Percentiles rank a stretch among this genome's conserved stretches.
phyloP scores from a whole-genome alignment of 2,888 invertebrate species.

The Platycnemis pennipes region DNA sequence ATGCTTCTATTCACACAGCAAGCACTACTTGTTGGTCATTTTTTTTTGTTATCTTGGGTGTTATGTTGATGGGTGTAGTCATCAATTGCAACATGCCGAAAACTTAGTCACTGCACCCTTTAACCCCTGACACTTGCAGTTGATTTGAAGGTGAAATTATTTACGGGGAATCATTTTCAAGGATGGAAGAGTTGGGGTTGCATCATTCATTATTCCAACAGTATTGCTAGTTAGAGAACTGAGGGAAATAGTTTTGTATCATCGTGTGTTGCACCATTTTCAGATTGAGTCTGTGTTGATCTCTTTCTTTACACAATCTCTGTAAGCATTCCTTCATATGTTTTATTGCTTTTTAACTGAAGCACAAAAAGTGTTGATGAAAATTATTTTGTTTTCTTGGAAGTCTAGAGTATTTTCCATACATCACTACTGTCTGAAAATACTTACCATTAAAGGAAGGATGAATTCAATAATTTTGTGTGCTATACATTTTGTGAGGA shows the following conservation, averaged over 20 bases:
- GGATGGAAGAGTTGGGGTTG: not conserved
- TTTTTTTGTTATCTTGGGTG: slow-evolving; percentile 40
- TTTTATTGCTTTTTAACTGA: not conserved
- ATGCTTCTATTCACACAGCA: not conserved
- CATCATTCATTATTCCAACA: not conserved
- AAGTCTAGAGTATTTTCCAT: not conserved
- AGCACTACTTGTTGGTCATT: slow-evolving; percentile 31
- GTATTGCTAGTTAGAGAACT: not conserved
- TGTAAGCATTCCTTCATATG: not conserved
- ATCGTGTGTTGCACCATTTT: not conserved
- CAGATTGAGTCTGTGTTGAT: not conserved
- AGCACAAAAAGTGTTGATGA: not conserved
- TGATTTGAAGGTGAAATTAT: not conserved
- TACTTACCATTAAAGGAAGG: not conserved
- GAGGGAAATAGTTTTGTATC: slow-evolving; percentile 10
- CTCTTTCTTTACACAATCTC: not conserved
- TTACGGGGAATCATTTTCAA: not conserved
- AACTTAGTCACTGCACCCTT: not conserved
- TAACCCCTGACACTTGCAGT: not conserved
- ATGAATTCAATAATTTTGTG: not conserved
- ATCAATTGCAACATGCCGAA: not conserved
- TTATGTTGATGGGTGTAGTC: slow-evolving; percentile 16
- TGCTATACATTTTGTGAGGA: not conserved
- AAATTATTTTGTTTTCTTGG: not conserved
- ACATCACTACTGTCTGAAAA: not conserved